Percentiles rank a stretch among this genome's conserved stretches.
These are phyloP conservation scores for Motacilla alba DNA, from an alignment of 2,113 vertebrate species.

Conservation along the genomic window DNA sequence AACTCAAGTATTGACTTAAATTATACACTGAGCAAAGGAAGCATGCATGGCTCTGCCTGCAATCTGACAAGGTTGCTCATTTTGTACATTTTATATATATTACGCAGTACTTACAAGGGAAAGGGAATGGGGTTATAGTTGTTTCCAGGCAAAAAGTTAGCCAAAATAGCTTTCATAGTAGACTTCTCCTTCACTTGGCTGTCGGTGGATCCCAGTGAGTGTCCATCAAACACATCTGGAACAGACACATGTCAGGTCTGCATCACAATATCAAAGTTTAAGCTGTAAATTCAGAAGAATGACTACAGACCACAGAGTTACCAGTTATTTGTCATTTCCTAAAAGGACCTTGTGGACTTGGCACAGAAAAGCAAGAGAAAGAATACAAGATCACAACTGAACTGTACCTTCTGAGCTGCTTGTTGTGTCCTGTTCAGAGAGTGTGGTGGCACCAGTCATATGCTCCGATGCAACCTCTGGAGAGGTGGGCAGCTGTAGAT, in stretches of 20 bases:
- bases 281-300: not conserved
- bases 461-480: constrained; percentile 81
- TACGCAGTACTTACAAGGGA: constrained; percentile 87
- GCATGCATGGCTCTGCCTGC: not conserved
- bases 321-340: not conserved
- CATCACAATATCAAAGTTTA: not conserved
- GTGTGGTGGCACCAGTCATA: constrained; percentile 5
- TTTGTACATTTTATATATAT: not conserved
- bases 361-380: not conserved
- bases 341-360: not conserved
- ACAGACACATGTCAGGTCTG: not conserved
- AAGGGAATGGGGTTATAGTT: constrained; percentile 94
- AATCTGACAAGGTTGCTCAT: not conserved
- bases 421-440: constrained; percentile 83
- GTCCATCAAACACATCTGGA: constrained; percentile 94
- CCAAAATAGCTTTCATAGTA: constrained; percentile 98
- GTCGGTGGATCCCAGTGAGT: constrained; percentile 89
- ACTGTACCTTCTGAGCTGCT: constrained; percentile 87
- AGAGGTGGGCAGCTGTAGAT: constrained; percentile 84
- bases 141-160: constrained; percentile 95
- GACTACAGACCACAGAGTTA: not conserved
- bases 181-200: constrained; percentile 98
- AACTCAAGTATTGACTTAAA: not conserved
- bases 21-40: not conserved
- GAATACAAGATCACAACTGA: not conserved